phyloP scores from a whole-genome alignment of 2,797 vertebrate genomes.

The Eulemur coronatus region DNA sequence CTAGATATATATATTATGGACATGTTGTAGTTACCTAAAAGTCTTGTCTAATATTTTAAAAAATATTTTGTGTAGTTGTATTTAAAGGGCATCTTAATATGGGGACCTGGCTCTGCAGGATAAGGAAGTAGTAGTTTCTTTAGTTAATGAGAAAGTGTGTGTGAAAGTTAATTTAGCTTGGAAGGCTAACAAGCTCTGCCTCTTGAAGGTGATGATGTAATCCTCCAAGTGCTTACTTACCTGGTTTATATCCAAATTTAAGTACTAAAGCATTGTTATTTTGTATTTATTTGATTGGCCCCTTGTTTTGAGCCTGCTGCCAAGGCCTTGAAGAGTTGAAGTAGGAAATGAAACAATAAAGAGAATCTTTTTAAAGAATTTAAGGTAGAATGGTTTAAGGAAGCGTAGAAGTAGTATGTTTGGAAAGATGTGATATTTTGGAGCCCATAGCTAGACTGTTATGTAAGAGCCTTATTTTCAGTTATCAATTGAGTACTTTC shows the following conservation, averaged over 20 bases:
- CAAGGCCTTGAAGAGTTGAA: conserved; percentile 76
- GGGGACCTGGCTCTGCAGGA: conserved; percentile 54
- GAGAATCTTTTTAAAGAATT: conserved; percentile 56
- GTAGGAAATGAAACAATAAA: conserved; percentile 74
- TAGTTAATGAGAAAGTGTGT: conserved; percentile 83
- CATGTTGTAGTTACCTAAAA: background rate
- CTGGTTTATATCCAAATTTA: conserved; percentile 81
- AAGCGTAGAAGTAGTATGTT: background rate
- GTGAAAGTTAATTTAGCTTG: conserved; percentile 87
- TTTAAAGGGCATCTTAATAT: conserved; percentile 34
- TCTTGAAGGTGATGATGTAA: conserved; percentile 84
- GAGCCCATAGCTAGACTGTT: background rate
- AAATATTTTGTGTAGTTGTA: background rate
- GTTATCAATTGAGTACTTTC: background rate
- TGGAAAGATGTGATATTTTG: background rate
- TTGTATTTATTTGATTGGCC: conserved; percentile 80
- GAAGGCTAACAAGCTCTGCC: conserved; percentile 79
- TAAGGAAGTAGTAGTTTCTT: conserved; percentile 81
- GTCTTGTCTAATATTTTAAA: background rate
- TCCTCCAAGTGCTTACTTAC: conserved; percentile 64
- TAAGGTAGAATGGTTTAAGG: conserved; percentile 78
- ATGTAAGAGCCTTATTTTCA: background rate
- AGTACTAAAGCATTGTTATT: conserved; percentile 81
- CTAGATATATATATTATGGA: background rate
- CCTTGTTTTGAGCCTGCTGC: conserved; percentile 66